Percentiles rank a stretch among this genome's conserved stretches.
phyloP scores from a whole-genome alignment of 1,140 invertebrate species.

The Drosophila bifasciata region DNA sequence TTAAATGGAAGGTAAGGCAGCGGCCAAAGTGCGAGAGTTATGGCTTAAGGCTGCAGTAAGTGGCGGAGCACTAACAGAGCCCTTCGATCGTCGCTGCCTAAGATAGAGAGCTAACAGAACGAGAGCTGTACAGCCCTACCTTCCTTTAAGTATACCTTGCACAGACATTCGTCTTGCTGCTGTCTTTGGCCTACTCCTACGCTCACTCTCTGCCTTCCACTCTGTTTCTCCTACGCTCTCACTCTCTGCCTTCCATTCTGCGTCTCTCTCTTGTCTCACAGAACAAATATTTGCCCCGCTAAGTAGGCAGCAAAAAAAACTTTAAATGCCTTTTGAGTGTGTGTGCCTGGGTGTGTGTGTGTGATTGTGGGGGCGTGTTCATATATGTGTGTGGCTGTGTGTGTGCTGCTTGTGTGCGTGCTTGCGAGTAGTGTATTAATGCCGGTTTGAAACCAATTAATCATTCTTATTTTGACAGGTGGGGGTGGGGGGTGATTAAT shows the following conservation, averaged over 20 bases:
- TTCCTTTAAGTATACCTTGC: not conserved
- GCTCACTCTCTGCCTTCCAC: not conserved
- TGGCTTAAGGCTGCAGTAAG: too few species aligned
- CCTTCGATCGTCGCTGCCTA: too few species aligned
- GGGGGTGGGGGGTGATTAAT: too few species aligned
- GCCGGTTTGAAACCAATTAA: too few species aligned
- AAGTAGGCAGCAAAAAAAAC: conserved; percentile 56
- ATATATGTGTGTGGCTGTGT: not conserved
- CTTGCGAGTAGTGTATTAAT: too few species aligned
- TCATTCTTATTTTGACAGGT: too few species aligned
- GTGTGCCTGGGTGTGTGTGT: conserved; percentile 5
- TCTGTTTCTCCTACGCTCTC: not conserved
- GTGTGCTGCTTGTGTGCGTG: conserved; percentile 10
- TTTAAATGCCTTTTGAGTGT: conserved; percentile 3
- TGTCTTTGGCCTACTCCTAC: too few species aligned
- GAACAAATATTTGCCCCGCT: conserved; percentile 54
- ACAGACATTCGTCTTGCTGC: conserved; percentile 20
- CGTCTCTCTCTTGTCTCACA: conserved; percentile 7
- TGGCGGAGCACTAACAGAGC: too few species aligned
- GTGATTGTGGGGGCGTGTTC: not conserved
- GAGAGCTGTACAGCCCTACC: too few species aligned
- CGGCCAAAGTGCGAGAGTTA: too few species aligned
- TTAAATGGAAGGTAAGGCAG: too few species aligned
- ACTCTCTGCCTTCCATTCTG: not conserved
- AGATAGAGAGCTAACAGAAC: too few species aligned